phyloP scores from a whole-genome alignment of 2,888 invertebrate genomes.

The Metacarcinus magister region DNA sequence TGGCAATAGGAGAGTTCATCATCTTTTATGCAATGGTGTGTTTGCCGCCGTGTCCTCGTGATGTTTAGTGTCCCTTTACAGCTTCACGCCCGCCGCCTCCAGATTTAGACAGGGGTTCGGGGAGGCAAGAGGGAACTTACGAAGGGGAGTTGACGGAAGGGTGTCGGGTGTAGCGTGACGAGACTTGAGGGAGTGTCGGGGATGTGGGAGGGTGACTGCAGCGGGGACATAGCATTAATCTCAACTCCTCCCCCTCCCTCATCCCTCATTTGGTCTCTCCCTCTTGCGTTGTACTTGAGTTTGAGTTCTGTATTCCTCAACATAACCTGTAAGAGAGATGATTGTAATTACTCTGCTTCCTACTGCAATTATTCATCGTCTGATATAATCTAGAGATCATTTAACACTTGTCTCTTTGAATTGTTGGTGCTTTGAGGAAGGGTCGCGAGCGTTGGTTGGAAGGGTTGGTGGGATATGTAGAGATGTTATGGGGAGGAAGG shows the following conservation, averaged over 20 bases:
- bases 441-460: background rate
- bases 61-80: conserved; percentile 44
- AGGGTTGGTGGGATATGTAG: background rate
- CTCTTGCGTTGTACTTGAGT: background rate
- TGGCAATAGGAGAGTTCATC: background rate
- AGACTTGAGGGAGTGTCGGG: background rate
- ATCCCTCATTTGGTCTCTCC: background rate
- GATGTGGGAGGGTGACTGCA: background rate
- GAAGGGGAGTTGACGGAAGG: conserved; percentile 37
- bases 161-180: conserved; percentile 56
- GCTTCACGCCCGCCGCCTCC: conserved; percentile 38
- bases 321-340: background rate
- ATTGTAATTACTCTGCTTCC: background rate
- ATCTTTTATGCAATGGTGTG: conserved; percentile 26
- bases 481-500: background rate
- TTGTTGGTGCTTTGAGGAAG: background rate
- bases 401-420: conserved; percentile 32
- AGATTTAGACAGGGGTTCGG: conserved; percentile 37
- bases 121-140: background rate
- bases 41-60: conserved; percentile 1
- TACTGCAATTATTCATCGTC: background rate
- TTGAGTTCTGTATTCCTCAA: background rate
- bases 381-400: background rate
- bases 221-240: background rate
- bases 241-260: background rate